phyloP scores from a whole-genome alignment of 2,113 vertebrate species.

The Regulus satrapa region DNA sequence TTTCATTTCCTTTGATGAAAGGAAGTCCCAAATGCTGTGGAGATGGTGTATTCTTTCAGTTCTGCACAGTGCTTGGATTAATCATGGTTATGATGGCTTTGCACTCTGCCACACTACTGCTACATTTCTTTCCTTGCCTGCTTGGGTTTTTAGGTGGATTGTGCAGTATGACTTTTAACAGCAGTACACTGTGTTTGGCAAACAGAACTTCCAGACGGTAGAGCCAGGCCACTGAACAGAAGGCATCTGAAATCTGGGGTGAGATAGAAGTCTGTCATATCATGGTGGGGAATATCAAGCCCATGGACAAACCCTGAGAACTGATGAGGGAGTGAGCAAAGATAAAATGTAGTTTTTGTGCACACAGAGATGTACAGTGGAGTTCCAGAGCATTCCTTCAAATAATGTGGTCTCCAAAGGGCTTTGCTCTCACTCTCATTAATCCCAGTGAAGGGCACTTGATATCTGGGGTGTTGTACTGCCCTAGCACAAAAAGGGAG shows the following conservation, averaged over 20 bases:
- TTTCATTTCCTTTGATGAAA: background rate
- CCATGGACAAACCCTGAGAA: background rate
- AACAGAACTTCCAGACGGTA: background rate
- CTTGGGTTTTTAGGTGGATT: background rate
- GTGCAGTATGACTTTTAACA: background rate
- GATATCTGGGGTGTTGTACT: fast-evolving
- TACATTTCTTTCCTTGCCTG: background rate
- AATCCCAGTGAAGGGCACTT: fast-evolving
- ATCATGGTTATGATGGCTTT: fast-evolving
- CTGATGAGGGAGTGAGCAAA: background rate
- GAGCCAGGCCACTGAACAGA: background rate
- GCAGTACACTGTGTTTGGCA: background rate
- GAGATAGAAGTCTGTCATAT: background rate
- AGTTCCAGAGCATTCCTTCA: background rate
- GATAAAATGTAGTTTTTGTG: fast-evolving
- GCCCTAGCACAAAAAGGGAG: background rate
- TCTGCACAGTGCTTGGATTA: background rate
- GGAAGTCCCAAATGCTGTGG: background rate
- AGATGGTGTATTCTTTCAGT: background rate
- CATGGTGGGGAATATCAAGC: background rate
- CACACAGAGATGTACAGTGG: background rate
- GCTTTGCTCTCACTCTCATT: background rate
- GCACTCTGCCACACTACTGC: background rate
- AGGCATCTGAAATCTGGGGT: background rate
- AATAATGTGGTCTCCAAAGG: background rate